These are phyloP conservation scores for Rattus rattus DNA, from an alignment of 2,113 vertebrate genomes.

Conservation along the genomic window DNA sequence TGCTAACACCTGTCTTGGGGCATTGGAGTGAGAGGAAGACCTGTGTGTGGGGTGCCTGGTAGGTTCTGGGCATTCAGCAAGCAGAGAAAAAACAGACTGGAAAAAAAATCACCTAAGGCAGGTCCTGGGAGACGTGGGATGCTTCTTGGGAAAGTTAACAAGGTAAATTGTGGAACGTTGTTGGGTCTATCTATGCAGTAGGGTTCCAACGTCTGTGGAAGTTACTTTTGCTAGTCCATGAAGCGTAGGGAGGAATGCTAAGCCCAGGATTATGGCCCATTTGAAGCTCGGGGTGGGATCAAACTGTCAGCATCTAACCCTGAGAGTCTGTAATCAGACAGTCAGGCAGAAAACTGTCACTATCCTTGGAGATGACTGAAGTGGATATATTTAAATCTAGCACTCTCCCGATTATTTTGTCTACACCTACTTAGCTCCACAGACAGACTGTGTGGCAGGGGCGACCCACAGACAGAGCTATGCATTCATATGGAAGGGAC, in stretches of 20 bases:
- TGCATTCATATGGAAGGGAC: neutral
- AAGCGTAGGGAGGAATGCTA: neutral
- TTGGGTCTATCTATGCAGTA: neutral
- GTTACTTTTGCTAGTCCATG: neutral
- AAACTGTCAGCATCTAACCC: neutral
- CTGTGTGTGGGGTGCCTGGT: accelerated
- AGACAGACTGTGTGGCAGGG: neutral
- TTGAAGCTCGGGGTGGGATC: neutral
- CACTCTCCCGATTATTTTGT: neutral
- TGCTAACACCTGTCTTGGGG: neutral
- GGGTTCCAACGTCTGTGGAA: neutral
- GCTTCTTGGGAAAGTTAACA: neutral
- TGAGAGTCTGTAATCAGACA: neutral
- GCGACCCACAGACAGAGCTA: neutral
- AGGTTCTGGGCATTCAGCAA: neutral
- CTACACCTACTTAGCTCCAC: accelerated
- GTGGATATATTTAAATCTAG: neutral
- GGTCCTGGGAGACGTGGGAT: neutral
- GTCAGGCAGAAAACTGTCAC: neutral
- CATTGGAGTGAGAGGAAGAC: neutral
- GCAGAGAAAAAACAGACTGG: too few species aligned
- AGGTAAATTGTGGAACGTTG: too few species aligned
- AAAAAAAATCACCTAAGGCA: neutral
- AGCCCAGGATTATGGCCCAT: neutral
- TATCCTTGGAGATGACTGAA: neutral